Base-by-base conservation (phyloP, 2,113 vertebrate species). In the Danionella cerebrum region DNA sequence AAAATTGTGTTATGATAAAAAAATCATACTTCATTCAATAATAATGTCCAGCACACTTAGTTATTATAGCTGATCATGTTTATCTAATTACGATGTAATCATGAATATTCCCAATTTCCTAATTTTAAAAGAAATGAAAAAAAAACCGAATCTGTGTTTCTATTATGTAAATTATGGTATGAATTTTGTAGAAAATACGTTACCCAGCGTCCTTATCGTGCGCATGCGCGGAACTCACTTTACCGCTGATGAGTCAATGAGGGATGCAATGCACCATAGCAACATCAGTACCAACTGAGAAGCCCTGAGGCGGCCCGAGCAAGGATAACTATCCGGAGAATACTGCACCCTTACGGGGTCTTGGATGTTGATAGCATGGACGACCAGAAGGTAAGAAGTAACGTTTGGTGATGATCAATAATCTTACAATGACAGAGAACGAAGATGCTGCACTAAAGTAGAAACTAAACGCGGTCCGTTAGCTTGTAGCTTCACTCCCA, bases 301-400 rank as follows among this genome's bases (percentile, higher is more conserved):
- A 42, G 5, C 18, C 68, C 75, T 33, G 44, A 60, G 54, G 55
- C 25, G 16, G 44, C 36, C n/a, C 53, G 48, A 33, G 36, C 39
- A n/a, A 51, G 29, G 68, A 65, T 14, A 54, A 31, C 42, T 41
- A 33, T 29, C 52, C 29, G 35, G 52, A 57, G 70, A 47, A 70
- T 70, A 59, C 52, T 51, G 52, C 65, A 48, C 64, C 70, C n/a
- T n/a, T n/a, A n/a, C n/a, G n/a, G 48, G 79, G 77, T 24, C 41
- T 51, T 51, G 38, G 67, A 59, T 67, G 59, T 60, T 60, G 60
- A 53, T 70, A 72, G 35, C 51, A 90, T 90, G 88, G 87, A 80
- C 8, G 88, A 90, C 65, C 86, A 89, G 70, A 89, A 88, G 86
- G 88, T 89, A 81, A 82, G 82, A 65, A 27, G 42, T 33, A 38